Evolutionary conservation across 2,113 vertebrate species (phyloP).

Genomic region (Catharus fuscescens): DNA sequence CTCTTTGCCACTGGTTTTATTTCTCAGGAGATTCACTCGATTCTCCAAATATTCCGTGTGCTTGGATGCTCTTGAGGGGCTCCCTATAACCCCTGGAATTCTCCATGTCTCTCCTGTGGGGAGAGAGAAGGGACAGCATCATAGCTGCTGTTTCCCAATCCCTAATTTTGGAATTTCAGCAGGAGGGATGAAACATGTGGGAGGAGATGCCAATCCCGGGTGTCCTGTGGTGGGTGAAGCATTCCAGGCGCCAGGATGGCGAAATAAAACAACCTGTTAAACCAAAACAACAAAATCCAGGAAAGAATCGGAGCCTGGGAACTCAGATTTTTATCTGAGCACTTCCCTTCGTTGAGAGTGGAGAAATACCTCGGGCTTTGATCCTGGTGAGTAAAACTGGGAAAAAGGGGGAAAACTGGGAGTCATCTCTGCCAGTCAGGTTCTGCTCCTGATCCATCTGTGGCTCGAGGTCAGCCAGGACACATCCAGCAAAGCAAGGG

Average conservation of each 20-base stretch:
- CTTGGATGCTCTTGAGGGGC: neutral
- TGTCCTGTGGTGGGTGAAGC: neutral
- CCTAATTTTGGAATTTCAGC: neutral
- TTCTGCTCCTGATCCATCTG: neutral
- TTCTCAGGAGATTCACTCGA: neutral
- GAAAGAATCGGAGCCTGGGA: neutral
- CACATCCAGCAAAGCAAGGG: neutral
- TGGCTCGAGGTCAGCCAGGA: neutral
- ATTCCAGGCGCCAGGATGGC: accelerated
- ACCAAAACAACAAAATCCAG: neutral
- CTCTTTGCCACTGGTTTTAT: neutral
- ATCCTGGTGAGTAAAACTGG: neutral
- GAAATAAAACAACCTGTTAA: neutral
- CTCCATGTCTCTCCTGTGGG: neutral
- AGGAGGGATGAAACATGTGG: neutral
- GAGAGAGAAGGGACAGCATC: neutral
- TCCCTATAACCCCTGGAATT: neutral
- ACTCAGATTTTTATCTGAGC: neutral
- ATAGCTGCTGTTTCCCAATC: neutral
- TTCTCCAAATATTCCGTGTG: neutral
- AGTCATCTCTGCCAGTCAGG: neutral
- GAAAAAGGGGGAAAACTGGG: neutral
- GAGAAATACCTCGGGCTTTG: neutral
- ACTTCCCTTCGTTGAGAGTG: neutral
- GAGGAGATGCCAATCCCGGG: accelerated